phyloP scores from a whole-genome alignment of 2,797 vertebrate species.

The Craterocephalus amniculus region DNA sequence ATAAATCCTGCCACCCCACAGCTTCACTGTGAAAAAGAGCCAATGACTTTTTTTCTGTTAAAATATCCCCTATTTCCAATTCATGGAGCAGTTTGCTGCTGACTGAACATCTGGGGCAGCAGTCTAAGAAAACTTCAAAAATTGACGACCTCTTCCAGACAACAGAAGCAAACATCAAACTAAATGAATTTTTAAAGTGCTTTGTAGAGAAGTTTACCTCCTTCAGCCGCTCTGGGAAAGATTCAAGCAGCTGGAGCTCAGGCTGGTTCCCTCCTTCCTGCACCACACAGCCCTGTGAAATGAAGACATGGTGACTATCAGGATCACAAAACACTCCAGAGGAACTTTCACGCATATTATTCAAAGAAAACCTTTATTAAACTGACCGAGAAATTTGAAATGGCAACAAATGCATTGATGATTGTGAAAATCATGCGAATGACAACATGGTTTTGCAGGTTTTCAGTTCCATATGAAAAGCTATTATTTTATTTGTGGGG shows the following conservation, averaged over 20 bases:
- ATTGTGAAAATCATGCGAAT: constrained; percentile 2
- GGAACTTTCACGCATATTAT: neutral
- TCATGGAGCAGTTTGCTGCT: neutral
- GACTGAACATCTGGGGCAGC: no score
- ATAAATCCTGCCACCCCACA: constrained; percentile 1
- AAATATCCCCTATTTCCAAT: neutral
- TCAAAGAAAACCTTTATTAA: neutral
- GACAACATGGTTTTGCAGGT: neutral
- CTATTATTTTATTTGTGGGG: neutral
- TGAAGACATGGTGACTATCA: constrained; percentile 23
- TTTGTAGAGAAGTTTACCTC: constrained; percentile 52
- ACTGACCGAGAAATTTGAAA: neutral
- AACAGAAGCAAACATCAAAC: neutral
- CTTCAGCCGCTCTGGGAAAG: constrained; percentile 42
- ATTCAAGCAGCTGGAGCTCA: constrained; percentile 64
- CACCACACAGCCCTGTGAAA: constrained; percentile 58
- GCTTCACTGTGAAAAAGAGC: constrained; percentile 5
- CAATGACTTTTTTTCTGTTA: neutral
- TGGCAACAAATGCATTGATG: neutral
- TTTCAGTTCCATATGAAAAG: no score
- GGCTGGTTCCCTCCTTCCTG: constrained; percentile 50
- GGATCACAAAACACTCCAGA: neutral
- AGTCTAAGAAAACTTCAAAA: no score
- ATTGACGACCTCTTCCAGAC: neutral
- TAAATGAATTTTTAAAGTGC: neutral